Percentiles rank a stretch among this genome's conserved stretches.
Evolutionary conservation across 2,888 invertebrate genomes (phyloP).

Genomic region (Cynaeus angustus): DNA sequence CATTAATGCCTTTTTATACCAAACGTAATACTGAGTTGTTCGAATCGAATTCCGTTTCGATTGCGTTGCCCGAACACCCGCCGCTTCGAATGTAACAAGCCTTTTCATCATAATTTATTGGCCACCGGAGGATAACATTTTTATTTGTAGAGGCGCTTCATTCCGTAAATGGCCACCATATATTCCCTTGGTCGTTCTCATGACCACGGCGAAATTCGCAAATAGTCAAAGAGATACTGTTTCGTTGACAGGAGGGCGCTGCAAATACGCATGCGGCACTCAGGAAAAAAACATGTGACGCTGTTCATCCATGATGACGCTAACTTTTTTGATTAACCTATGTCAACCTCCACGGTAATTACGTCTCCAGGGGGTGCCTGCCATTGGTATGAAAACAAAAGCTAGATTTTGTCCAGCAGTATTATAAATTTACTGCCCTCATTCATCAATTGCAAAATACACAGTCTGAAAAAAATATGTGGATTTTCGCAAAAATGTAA

Average conservation of each 20-base stretch:
- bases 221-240: conserved; percentile 62
- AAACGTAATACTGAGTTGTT: conserved; percentile 47
- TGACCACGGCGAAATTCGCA: conserved; percentile 63
- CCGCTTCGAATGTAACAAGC: conserved; percentile 63
- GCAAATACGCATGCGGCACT: conserved; percentile 32
- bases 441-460: not conserved
- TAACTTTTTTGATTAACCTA: conserved; percentile 23
- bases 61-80: conserved; percentile 52
- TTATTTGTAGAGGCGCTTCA: conserved; percentile 67
- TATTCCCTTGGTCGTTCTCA: conserved; percentile 62
- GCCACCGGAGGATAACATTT: conserved; percentile 67
- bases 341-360: conserved; percentile 7
- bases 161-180: conserved; percentile 67
- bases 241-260: conserved; percentile 53
- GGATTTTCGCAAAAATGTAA: no score
- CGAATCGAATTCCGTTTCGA: conserved; percentile 58
- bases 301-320: conserved; percentile 8
- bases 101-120: conserved; percentile 67
- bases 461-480: no score
- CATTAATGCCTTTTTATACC: conserved; percentile 36
- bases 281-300: conserved; percentile 7
- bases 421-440: not conserved
- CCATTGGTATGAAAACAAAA: conserved; percentile 5
- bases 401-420: conserved; percentile 12
- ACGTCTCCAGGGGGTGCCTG: conserved; percentile 6